Conservation (phyloP, 2,888 invertebrate genomes). For the Chrysodeixis includens region DNA sequence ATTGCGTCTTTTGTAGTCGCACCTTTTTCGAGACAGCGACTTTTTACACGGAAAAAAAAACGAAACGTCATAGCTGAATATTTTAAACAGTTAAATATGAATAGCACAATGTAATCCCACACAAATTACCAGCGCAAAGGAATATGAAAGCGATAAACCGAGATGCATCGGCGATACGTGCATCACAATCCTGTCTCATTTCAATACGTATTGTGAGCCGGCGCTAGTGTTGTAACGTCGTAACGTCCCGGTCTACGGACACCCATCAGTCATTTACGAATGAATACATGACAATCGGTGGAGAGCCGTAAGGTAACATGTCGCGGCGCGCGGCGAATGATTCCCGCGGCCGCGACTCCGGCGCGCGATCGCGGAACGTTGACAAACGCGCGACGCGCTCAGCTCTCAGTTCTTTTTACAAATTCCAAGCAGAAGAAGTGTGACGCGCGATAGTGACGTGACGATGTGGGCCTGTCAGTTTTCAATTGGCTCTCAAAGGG, state of each 20-base stretch:
- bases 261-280: conserved; percentile 83
- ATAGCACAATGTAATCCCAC: conserved; percentile 82
- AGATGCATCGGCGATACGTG: conserved; percentile 83
- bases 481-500: conserved; percentile 82
- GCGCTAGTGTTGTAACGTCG: conserved; percentile 70
- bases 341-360: conserved; percentile 74
- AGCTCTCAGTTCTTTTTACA: conserved; percentile 69
- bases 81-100: conserved; percentile 73
- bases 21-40: conserved; percentile 62
- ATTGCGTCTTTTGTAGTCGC: conserved; percentile 79
- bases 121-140: conserved; percentile 80
- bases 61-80: conserved; percentile 60
- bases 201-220: conserved; percentile 84
- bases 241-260: conserved; percentile 71
- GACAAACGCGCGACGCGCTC: conserved; percentile 69
- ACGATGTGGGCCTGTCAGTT: conserved; percentile 82
- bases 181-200: conserved; percentile 76
- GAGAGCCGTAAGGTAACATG: conserved; percentile 80
- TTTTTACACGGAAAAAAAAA: conserved; percentile 46
- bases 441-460: conserved; percentile 77
- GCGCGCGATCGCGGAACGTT: conserved; percentile 72
- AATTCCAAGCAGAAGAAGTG: conserved; percentile 73
- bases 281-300: conserved; percentile 82
- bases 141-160: conserved; percentile 82
- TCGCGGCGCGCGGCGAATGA: conserved; percentile 77